Conservation (phyloP, 2,797 vertebrate species). For the Oreochromis mossambicus region DNA sequence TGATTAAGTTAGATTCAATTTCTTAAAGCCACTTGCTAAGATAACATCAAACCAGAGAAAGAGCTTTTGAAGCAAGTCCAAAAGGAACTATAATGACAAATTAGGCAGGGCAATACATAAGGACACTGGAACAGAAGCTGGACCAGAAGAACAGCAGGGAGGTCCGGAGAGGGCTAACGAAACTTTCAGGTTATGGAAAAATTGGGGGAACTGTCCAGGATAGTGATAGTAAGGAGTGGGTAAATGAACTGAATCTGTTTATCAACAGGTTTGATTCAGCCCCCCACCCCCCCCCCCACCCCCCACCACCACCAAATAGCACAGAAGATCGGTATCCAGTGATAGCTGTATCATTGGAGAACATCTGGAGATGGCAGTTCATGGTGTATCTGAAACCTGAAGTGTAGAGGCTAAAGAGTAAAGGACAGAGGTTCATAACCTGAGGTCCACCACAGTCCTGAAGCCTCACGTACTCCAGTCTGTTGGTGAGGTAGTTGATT, state of each 20-base stretch:
- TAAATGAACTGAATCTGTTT: neutral
- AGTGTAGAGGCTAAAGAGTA: no score
- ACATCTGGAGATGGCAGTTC: no score
- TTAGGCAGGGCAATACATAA: neutral
- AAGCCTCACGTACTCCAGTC: no score
- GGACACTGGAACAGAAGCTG: neutral
- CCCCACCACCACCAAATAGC: no score
- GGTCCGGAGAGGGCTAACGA: neutral
- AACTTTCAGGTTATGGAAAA: neutral
- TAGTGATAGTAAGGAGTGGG: neutral
- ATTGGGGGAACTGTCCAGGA: neutral
- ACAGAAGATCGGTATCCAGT: no score
- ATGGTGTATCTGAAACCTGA: no score
- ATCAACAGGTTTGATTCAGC: neutral
- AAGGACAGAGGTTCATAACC: no score
- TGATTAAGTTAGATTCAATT: neutral
- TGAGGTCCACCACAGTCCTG: no score
- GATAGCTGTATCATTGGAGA: no score
- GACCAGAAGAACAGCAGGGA: neutral
- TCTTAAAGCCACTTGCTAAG: neutral
- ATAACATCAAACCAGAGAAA: neutral
- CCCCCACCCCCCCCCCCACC: no score
- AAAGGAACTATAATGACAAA: neutral
- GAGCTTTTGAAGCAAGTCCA: neutral
- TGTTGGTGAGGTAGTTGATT: no score